A percentile compares a stretch with the other conserved stretches of the same genome.
Conservation (phyloP, 2,113 vertebrate species). For the Rafetus swinhoei region DNA sequence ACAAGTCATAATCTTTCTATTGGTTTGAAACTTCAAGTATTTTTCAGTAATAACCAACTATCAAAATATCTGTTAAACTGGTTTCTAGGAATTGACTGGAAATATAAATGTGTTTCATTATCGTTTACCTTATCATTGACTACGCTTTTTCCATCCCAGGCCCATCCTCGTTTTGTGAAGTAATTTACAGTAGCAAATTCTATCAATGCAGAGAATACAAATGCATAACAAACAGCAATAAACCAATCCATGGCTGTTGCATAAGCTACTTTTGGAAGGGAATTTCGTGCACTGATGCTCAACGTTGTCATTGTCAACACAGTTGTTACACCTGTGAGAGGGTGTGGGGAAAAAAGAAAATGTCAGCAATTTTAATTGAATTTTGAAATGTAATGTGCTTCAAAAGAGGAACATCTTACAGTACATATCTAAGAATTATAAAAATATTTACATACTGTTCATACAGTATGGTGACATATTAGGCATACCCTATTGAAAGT, state of each 20-base stretch:
- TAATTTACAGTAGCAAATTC: constrained; percentile 99
- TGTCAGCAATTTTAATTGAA: background rate
- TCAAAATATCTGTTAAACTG: background rate
- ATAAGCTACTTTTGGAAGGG: constrained; percentile 97
- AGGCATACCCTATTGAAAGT: background rate
- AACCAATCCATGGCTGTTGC: constrained; percentile 99
- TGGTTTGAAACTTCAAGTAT: background rate
- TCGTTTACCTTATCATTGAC: constrained; percentile 95
- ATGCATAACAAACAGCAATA: constrained; percentile 98
- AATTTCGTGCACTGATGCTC: constrained; percentile 96
- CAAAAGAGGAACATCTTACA: background rate
- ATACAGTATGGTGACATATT: background rate
- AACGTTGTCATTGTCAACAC: constrained; percentile 98
- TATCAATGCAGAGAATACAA: constrained; percentile 97
- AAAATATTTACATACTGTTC: background rate
- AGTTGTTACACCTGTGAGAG: constrained; percentile 91
- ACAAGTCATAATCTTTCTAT: background rate
- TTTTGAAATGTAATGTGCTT: background rate
- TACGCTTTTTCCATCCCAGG: constrained; percentile 98
- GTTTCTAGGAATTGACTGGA: background rate
- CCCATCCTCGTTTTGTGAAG: constrained; percentile 99
- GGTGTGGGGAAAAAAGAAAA: background rate
- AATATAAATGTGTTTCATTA: constrained; percentile 13
- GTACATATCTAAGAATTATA: background rate
- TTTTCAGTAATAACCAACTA: background rate